Evolutionary conservation across 2,888 invertebrate genomes (phyloP).

Genomic region (Drosophila ustulata): DNA sequence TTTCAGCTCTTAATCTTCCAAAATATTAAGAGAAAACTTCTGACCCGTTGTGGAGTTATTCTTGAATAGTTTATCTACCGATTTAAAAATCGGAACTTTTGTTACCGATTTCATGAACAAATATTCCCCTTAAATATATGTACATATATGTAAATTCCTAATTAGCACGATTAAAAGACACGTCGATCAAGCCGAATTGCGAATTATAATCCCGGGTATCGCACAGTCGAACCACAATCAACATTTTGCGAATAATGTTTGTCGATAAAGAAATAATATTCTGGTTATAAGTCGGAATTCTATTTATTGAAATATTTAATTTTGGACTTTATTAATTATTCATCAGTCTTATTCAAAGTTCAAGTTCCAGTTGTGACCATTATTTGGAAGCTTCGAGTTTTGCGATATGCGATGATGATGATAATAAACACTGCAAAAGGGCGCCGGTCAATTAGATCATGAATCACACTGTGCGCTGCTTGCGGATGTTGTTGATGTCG

Average conservation of each 20-base stretch:
- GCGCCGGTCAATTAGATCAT: conserved; percentile 5
- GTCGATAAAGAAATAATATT: not conserved
- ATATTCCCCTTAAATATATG: not conserved
- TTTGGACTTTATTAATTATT: not conserved
- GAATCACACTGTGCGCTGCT: conserved; percentile 11
- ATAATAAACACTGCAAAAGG: not conserved
- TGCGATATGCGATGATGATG: not conserved
- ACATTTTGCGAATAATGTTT: too few relatives aligned
- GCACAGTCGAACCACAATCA: too few relatives aligned
- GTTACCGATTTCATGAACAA: too few relatives aligned
- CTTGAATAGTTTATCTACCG: too few relatives aligned
- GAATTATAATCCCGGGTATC: too few relatives aligned
- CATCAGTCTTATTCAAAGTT: not conserved
- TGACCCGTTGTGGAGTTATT: too few relatives aligned
- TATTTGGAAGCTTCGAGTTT: not conserved
- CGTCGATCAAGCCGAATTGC: too few relatives aligned
- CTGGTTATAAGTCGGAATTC: not conserved
- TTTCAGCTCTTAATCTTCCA: too few relatives aligned
- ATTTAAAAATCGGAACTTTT: too few relatives aligned
- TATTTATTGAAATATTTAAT: not conserved
- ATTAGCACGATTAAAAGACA: too few relatives aligned
- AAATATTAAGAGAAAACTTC: too few relatives aligned
- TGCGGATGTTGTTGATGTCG: conserved; percentile 4
- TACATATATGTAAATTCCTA: too few relatives aligned
- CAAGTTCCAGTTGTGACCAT: not conserved